Percentiles rank a stretch among this genome's conserved stretches.
phyloP scores from a whole-genome alignment of 2,113 vertebrate genomes.

The Anhinga anhinga region DNA sequence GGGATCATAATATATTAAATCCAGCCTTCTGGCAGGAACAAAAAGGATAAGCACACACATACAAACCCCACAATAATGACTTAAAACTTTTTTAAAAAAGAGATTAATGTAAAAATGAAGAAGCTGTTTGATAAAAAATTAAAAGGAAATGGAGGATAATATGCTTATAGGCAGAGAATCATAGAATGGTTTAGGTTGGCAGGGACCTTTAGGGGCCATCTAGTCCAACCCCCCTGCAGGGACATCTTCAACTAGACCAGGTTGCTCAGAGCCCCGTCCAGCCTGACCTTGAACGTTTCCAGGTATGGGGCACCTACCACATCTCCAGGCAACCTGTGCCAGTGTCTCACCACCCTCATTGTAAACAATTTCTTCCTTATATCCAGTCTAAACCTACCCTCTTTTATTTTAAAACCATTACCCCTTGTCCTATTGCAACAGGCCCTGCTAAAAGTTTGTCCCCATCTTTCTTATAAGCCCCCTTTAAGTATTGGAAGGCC shows the following conservation, averaged over 20 bases:
- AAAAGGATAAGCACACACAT: not conserved
- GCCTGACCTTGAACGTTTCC: not conserved
- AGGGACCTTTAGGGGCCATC: not conserved
- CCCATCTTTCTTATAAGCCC: not conserved
- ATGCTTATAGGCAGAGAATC: not conserved
- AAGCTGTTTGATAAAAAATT: not conserved
- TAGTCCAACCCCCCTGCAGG: not conserved
- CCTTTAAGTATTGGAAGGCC: not conserved
- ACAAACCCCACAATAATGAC: not conserved
- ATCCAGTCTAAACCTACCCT: not conserved
- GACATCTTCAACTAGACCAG: not conserved
- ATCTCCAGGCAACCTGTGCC: not conserved
- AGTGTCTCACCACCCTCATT: too few relatives aligned
- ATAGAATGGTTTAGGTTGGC: not conserved
- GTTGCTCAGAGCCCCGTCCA: not conserved
- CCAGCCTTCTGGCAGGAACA: not conserved
- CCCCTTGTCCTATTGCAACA: not conserved
- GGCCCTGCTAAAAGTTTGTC: not conserved
- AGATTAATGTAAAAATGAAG: not conserved
- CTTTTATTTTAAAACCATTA: not conserved
- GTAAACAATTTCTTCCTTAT: not conserved
- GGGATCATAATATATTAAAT: not conserved
- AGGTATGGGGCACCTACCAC: not conserved
- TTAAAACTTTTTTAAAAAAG: not conserved
- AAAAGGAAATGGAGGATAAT: not conserved